Evolutionary conservation across 2,888 invertebrate genomes (phyloP), one percentile per base, ranked within the genome.

Genomic region (Trisateles emortualis): DNA sequence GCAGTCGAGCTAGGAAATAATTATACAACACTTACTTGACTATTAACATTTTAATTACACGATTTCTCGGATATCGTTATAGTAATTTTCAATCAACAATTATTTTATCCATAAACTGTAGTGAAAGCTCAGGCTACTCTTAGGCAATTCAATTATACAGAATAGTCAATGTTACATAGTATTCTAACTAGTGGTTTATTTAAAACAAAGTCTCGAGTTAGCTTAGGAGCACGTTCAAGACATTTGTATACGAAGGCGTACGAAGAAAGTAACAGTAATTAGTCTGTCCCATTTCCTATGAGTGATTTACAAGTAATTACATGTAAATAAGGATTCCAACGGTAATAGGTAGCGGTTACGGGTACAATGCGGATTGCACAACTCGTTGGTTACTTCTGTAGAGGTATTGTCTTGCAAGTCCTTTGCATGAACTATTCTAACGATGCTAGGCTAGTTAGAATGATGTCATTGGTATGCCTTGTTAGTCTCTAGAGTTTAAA

Each of bases 191-290:
- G 2, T 26, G 35, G 60, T 59, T 59, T 62, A 71, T 68, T 68
- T 68, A 44, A 53, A 62, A 55, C 58, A 53, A 54, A 54, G 38
- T 57, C 33, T 59, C 57, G 52, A 53, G n/a, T n/a, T 66, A 66
- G 72, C 68, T 59, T 58, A 53, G 39, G 52, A 65, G 73, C 80
- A 81, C 80, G 80, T 78, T 64, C 69, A 41, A 49, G 44, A 64
- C 76, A 69, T 79, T 76, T 66, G 59, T 58, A 60, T 68, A 62
- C 55, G 53, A 63, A 59, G 62, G 57, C 52, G 60, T 68, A 61
- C 54, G 54, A 66, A 64, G 66, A 72, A 74, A 73, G 64, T 57
- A 68, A 68, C 60, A 63, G 70, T 68, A 65, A 72, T 74, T 68
- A 64, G 69, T 68, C 52, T 45, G 63, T 59, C 59, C 64, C 59